phyloP scores from a whole-genome alignment of 2,888 invertebrate species.

The Cerastis rubricosa region DNA sequence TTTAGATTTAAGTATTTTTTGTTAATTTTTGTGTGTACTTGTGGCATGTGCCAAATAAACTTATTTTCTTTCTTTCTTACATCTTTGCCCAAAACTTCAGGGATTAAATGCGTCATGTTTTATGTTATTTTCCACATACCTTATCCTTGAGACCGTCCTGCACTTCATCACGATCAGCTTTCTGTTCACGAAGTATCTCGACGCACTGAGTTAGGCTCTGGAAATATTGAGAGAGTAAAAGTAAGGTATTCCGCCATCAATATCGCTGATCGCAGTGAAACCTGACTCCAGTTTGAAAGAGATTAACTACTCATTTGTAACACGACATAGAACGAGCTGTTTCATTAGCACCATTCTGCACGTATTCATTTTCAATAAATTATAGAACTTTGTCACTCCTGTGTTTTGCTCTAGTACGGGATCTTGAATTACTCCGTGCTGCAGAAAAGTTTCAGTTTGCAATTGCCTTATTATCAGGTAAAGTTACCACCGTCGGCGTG shows the following conservation, averaged over 20 bases:
- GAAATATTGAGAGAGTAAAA: slow-evolving; percentile 1
- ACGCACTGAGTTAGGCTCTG: slow-evolving; percentile 80
- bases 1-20: too few relatives aligned
- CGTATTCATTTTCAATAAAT: too few relatives aligned
- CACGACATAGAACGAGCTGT: background rate
- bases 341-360: background rate
- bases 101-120: background rate
- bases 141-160: slow-evolving; percentile 83
- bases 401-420: too few relatives aligned
- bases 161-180: slow-evolving; percentile 85
- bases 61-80: too few relatives aligned
- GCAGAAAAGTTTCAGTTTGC: too few relatives aligned
- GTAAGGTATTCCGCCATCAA: background rate
- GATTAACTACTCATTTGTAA: too few relatives aligned
- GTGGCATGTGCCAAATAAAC: too few relatives aligned
- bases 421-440: too few relatives aligned
- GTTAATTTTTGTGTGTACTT: too few relatives aligned
- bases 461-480: too few relatives aligned
- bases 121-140: slow-evolving; percentile 65
- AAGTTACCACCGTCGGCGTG: background rate
- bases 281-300: background rate
- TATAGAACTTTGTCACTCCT: too few relatives aligned
- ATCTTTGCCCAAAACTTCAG: background rate
- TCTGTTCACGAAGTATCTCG: slow-evolving; percentile 83
- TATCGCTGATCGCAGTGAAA: background rate